Evolutionary conservation across 2,113 vertebrate species (phyloP), one percentile per base, ranked within the genome.

Genomic region (Sebastes schlegelii): DNA sequence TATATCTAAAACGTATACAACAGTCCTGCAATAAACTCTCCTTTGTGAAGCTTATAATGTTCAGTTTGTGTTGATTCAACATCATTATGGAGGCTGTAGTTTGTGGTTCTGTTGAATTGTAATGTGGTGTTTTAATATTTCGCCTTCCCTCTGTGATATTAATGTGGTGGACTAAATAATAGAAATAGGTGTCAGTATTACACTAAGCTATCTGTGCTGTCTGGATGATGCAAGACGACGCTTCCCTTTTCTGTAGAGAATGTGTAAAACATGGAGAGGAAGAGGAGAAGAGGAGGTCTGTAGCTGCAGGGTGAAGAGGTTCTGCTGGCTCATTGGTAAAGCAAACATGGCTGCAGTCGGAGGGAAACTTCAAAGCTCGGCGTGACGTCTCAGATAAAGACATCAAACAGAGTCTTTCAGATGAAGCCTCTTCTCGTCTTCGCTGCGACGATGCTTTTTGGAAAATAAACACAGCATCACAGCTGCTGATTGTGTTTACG

Each of bases 331-430:
- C 74, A 51, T 68, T 70, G 64, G 76, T 72, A 89, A 79, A 88
- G 78, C 84, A 80, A 87, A 90, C 89, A 84, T 73, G 54, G 76
- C 74, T 70, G 77, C 73, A 71, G 81, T 82, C 46, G 16, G 46
- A 8, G 14, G 64, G 76, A 58, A 43, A 83, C 90, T 89, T 93
- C 88, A 93, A 90, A 93, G 92, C 83, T n/a, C 79, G 40, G 74
- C 52, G 45, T 60, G 79, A 74, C 61, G 6, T 79, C 65, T 84
- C 88, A 84, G 86, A 93, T 91, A 83, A 79, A 85, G 88, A 88
- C 91, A 84, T 93, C 92, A 91, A 86, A 92, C 68, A 40, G 69
- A 61, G 65, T 79, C 40, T 34, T 21, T 91, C 84, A 84, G 68
- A 88, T 79, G 78, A 55, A 71, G 87, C 75, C 17, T 65, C 46